Evolutionary conservation across 2,113 vertebrate species (phyloP), one percentile per base, ranked within the genome.

Genomic region (Proteles cristata): DNA sequence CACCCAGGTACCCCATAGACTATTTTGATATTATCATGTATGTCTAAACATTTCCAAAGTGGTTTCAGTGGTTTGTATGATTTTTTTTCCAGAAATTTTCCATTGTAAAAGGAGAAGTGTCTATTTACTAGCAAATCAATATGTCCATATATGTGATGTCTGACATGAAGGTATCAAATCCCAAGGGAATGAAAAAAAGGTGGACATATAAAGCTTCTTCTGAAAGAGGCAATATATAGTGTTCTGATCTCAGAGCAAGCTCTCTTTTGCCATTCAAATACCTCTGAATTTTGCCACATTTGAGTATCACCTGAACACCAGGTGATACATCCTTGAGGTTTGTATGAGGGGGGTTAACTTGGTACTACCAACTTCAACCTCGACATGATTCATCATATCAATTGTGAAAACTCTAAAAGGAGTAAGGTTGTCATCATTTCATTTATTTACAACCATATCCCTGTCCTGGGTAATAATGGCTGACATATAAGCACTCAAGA

Each of bases 201-300:
- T 15, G 14, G 4, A 7, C 12, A 23, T 79, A 85, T 63, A 48
- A 35, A 66, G 3, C 10, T 48, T 63, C 48, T 39, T n/a, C 4
- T 15, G 17, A 1, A 3, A 33, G 19, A 66, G 0, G 0, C 0
- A 14, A 9, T 3, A 2, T 5, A n/a, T 39, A 55, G 17, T 28
- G 21, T 61, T 43, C 65, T 2, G 0, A 17, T 55, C 48, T 45
- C 45, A 31, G 7, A 65, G 55, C 21, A 61, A 39, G 14, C 0
- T 7, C 4, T 7, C 63, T 31, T 26, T 28, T 33, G 23, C 63
- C 35, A 55, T 19, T 85, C 48, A n/a, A 48, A 63, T 19, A 23
- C 33, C 89, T 53, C 6, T 1, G 65, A 89, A 10, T 28, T 86
- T 83, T 63, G 31, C 35, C 43, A 45, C 43, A 26, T 65, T 26